Evolutionary conservation across 2,888 invertebrate species (phyloP), one percentile per base, ranked within the genome.

Genomic region (Cyclophora albipunctata): DNA sequence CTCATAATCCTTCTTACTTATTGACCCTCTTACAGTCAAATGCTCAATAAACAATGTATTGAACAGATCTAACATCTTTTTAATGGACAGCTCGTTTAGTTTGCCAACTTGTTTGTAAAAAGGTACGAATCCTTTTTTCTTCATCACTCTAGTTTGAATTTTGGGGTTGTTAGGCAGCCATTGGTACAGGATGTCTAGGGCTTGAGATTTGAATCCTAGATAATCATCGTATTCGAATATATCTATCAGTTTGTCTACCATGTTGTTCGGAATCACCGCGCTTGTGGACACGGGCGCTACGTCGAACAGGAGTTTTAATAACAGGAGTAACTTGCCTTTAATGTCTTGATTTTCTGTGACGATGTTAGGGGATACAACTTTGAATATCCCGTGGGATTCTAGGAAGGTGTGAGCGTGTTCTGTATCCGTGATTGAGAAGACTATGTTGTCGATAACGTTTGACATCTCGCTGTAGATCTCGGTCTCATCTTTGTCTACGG

Each of bases 111-210:
- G 82, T 0, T 71, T 42, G 48, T 86, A 86, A 53, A 87, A 85
- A 0, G 78, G 73, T 44, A 78, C 74, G 0, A 87, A 50, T 0
- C 86, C 85, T 64, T 75, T 81, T 2, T 73, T 35, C 57, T 78
- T 80, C 79, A 86, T 84, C 0, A 86, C 73, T 33, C 79, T 65
- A 0, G 76, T 69, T 64, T 87, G 87, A 0, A 78, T 59, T 42
- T 59, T 69, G 0, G 84, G 83, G 37, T 81, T 83, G 0, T 70
- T 70, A 2, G 84, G 85, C 7, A 87, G 54, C 86, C 84, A 86
- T 7, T 60, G 35, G 35, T 61, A 53, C 2, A 87, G 50, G 1
- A 86, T 63, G 42, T 85, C 81, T 40, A 86, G 48, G 0, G 72
- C 69, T 20, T 73, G 69, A 0, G 73, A 70, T 60, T 85, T 86